Evolutionary conservation across 2,888 invertebrate genomes (phyloP), one percentile per base, ranked within the genome.

Genomic region (Petrolisthes manimaculis): DNA sequence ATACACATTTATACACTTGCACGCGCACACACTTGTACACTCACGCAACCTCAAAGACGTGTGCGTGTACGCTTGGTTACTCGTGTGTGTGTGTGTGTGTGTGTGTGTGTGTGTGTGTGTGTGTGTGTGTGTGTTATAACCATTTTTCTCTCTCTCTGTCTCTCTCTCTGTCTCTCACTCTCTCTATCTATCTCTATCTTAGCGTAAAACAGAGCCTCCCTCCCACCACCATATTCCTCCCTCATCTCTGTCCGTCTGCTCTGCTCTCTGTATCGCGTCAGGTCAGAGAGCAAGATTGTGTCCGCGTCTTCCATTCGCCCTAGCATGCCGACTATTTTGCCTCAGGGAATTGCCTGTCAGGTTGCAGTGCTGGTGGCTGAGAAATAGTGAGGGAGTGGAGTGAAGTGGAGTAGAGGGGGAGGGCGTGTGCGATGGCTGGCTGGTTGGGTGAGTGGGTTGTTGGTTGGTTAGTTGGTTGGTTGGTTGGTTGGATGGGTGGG

Each of bases 261-360:
- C 71, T 18, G 9, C 71, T n/a, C 5, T 18, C 9, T 12, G 71
- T 71, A 71, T 71, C 71, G 71, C 71, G 18, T n/a, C 9, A 5
- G n/a, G 71, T 71, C 71, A 71, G n/a, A 71, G n/a, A n/a, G 18
- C n/a, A 71, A 71, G 71, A 71, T 71, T 71, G 71, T 18, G 71
- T 71, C n/a, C n/a, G n/a, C 71, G 71, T 71, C 71, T 71, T 18
- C 71, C 9, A 71, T 71, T 71, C n/a, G 71, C n/a, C n/a, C 12
- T 5, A 71, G 71, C 5, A 71, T 71, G 71, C n/a, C 9, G n/a
- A 8, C 9, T 8, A 71, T n/a, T n/a, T 71, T 12, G n/a, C 71
- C 71, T n/a, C 18, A n/a, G 71, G 61, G 61, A n/a, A 71, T 71
- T 71, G 71, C 61, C 61, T 61, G 61, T 61, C 61, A 14, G 8